A percentile compares a stretch with the other conserved stretches of the same genome.
phyloP scores from a whole-genome alignment of 2,797 vertebrate species.

The Acestrorhynchus altus region DNA sequence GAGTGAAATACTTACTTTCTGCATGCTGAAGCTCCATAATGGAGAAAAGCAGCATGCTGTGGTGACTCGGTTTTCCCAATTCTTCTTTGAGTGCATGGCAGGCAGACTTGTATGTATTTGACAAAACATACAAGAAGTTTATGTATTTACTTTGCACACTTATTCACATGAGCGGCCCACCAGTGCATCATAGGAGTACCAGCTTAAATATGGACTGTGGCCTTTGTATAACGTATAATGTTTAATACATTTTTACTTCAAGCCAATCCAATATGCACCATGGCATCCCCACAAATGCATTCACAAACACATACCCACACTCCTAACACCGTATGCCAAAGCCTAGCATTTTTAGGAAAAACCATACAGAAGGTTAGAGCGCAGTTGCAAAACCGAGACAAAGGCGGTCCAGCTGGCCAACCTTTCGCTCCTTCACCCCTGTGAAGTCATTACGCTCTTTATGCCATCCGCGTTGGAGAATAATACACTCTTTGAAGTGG shows the following conservation, averaged over 20 bases:
- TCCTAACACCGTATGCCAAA: slow-evolving; percentile 63
- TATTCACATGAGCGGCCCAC: no score
- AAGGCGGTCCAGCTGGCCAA: slow-evolving; percentile 80
- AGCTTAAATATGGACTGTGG: no score
- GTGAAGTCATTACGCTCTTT: slow-evolving; percentile 69
- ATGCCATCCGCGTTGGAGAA: slow-evolving; percentile 74
- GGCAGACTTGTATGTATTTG: no score
- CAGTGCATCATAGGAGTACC: no score
- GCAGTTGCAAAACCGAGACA: slow-evolving; percentile 59
- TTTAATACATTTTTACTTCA: not conserved
- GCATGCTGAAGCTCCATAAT: no score
- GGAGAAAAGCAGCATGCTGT: no score
- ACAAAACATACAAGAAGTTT: no score
- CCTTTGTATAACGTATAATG: no score
- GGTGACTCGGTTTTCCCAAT: no score
- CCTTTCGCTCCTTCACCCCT: slow-evolving; percentile 76
- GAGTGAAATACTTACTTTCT: no score
- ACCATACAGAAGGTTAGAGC: slow-evolving; percentile 54
- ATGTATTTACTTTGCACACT: no score
- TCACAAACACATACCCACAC: slow-evolving; percentile 69
- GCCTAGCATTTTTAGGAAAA: slow-evolving; percentile 44
- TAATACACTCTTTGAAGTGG: slow-evolving; percentile 80
- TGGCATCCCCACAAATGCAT: not conserved
- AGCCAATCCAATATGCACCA: not conserved
- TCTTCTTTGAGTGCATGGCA: no score